phyloP scores from a whole-genome alignment of 30 jellyfish, hydroid and myxozoan genomes.

The Sanderia malayensis region DNA sequence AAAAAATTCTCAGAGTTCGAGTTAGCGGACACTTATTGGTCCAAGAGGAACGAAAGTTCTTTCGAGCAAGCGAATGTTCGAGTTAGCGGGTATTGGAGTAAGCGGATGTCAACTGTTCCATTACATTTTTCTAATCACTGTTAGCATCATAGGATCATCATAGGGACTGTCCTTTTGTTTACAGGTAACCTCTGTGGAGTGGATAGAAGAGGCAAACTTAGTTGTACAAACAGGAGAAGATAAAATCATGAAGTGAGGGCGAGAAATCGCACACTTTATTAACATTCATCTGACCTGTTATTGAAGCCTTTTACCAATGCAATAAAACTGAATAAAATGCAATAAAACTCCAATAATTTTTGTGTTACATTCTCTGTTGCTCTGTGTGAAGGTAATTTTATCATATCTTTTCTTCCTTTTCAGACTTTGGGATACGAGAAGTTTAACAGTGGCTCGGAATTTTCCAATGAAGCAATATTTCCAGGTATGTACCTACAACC shows the following conservation, averaged over 20 bases:
- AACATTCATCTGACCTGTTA: not conserved
- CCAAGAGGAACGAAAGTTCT: no score
- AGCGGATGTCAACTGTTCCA: no score
- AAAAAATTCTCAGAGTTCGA: no score
- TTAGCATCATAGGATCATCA: no score
- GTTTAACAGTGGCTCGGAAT: slow-evolving; percentile 36
- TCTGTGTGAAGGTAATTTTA: not conserved
- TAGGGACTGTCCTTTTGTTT: not conserved
- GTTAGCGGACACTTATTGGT: no score
- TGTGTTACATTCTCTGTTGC: not conserved
- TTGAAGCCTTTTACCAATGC: not conserved
- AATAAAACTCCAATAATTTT: no score
- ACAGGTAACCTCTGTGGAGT: slow-evolving; percentile 64
- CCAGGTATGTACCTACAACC: slow-evolving; percentile 79
- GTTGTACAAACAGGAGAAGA: slow-evolving; percentile 78
- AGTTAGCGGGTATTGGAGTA: no score
- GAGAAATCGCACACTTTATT: not conserved
- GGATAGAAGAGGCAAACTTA: slow-evolving; percentile 52
- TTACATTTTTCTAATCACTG: no score
- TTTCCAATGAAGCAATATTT: slow-evolving; percentile 86
- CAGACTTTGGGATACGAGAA: slow-evolving; percentile 76
- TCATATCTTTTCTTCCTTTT: not conserved
- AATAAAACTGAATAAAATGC: not conserved
- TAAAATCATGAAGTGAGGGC: slow-evolving; percentile 51
- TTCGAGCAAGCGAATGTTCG: no score